Conservation (phyloP, 2,888 invertebrate species). For the Argynnis bischoffii region DNA sequence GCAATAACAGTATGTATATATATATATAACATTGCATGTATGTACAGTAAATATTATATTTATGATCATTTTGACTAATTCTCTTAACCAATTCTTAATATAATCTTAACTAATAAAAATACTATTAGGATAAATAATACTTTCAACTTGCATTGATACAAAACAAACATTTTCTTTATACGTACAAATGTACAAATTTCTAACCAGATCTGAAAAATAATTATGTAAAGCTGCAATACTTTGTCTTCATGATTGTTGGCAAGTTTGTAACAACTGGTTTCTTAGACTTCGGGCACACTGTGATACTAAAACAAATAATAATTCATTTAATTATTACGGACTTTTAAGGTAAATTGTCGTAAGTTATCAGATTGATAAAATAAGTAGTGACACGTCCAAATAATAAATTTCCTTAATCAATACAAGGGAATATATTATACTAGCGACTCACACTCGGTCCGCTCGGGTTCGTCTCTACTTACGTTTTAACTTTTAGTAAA, state of each 20-base stretch:
- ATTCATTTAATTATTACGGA: background rate
- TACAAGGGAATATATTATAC: too few relatives aligned
- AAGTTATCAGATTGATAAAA: background rate
- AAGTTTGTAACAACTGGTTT: conserved; percentile 86
- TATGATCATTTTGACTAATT: background rate
- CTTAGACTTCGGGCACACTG: conserved; percentile 85
- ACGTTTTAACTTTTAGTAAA: too few relatives aligned
- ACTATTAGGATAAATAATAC: conserved; percentile 55
- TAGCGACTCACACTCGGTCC: too few relatives aligned
- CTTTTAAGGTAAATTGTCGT: too few relatives aligned
- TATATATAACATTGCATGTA: background rate
- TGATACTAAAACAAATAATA: conserved; percentile 80
- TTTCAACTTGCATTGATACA: conserved; percentile 45
- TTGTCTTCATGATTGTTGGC: conserved; percentile 75
- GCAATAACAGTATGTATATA: background rate
- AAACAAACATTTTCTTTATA: conserved; percentile 4
- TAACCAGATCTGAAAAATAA: background rate
- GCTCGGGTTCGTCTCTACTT: too few relatives aligned
- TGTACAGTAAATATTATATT: conserved; percentile 7
- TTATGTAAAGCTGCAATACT: conserved; percentile 55
- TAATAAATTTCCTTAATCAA: too few relatives aligned
- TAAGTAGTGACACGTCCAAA: too few relatives aligned
- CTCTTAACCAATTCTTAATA: background rate
- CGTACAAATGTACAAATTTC: too few relatives aligned
- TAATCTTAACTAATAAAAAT: conserved; percentile 45